Base-by-base conservation (phyloP, 2,113 vertebrate genomes). In the Pteruthius melanotis region DNA sequence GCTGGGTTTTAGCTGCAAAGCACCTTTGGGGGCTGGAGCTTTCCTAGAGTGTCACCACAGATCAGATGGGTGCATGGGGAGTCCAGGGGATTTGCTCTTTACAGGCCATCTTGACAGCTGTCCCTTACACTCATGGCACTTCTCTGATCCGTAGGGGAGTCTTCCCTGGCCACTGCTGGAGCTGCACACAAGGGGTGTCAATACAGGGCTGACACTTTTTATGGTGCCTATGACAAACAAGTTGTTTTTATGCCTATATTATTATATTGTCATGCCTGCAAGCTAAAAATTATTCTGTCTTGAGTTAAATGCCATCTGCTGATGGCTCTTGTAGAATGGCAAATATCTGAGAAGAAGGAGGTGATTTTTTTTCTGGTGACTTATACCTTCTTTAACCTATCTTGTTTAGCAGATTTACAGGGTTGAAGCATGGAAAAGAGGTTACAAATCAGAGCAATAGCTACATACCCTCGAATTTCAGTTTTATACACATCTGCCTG, bases 231-330 rank as follows among this genome's bases (percentile, higher is more conserved):
- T 20, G 24, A 61, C 35, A 78, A 87, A 74, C 15, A 42, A 33
- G 53, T 60, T 69, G 15, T 1, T 77, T 69, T 61, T 86, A 60
- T 74, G 54, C 33, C 30, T 92, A 1, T 44, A 45, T 64, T 40
- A 19, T 72, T 86, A 49, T 23, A 49, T 12, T 52, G 50, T 71
- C 87, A 69, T 65, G 35, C 33, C 9, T 77, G n/a, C 28, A 81
- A 81, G 42, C 23, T 77, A 42, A 77, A 95, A 93, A 53, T 65
- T 4, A 57, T 37, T 66, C 56, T 53, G 11, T 59, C 59, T 66
- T 33, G 50, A 74, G 37, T 74, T 53, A 87, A 94, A 89, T 54
- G 81, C 28, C 60, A 60, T 89, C 71, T 95, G 76, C n/a, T 89
- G 63, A 72, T 53, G 59, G n/a, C 45, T 69, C 59, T 28, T 68